These are phyloP conservation scores for Macrosoma leucophasiata DNA, from an alignment of 2,888 invertebrate genomes.

Conservation along the genomic window DNA sequence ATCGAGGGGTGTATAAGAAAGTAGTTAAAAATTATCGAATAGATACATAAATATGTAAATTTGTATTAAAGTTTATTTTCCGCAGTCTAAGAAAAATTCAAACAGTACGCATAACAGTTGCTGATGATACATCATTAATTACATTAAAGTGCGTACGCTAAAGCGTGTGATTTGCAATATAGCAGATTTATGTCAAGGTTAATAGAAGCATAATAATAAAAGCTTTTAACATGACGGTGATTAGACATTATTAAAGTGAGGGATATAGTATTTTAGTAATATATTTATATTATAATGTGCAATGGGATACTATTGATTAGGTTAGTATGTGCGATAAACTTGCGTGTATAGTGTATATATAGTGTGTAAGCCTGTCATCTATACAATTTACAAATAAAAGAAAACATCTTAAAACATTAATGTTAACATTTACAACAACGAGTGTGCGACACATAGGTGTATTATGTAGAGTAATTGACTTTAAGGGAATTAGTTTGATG, in stretches of 20 bases:
- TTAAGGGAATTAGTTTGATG: slow-evolving; percentile 64
- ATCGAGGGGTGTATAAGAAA: slow-evolving; percentile 52
- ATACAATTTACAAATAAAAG: slow-evolving; percentile 32
- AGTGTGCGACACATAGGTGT: slow-evolving; percentile 38
- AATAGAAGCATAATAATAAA: slow-evolving; percentile 25
- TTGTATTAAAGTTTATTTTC: slow-evolving; percentile 41
- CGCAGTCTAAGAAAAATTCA: slow-evolving; percentile 43
- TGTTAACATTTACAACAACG: slow-evolving; percentile 27
- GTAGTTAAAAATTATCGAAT: slow-evolving; percentile 49
- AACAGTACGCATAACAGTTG: slow-evolving; percentile 74
- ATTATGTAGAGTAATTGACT: slow-evolving; percentile 56
- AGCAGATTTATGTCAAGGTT: slow-evolving; percentile 42
- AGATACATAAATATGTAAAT: slow-evolving; percentile 39
- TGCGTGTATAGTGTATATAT: slow-evolving; percentile 17
- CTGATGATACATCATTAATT: slow-evolving; percentile 38
- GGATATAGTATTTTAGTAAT: slow-evolving; percentile 25
- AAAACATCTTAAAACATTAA: slow-evolving; percentile 64
- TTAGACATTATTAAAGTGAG: slow-evolving; percentile 23
- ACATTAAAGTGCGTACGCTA: slow-evolving; percentile 58
- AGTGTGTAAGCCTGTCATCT: slow-evolving; percentile 15
- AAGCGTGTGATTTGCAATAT: slow-evolving; percentile 50
- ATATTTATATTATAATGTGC: slow-evolving; percentile 17
- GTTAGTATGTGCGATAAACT: no score
- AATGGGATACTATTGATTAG: no score
- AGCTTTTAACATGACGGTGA: slow-evolving; percentile 24